phyloP scores from a whole-genome alignment of 1,140 invertebrate genomes.

The Maniola jurtina region DNA sequence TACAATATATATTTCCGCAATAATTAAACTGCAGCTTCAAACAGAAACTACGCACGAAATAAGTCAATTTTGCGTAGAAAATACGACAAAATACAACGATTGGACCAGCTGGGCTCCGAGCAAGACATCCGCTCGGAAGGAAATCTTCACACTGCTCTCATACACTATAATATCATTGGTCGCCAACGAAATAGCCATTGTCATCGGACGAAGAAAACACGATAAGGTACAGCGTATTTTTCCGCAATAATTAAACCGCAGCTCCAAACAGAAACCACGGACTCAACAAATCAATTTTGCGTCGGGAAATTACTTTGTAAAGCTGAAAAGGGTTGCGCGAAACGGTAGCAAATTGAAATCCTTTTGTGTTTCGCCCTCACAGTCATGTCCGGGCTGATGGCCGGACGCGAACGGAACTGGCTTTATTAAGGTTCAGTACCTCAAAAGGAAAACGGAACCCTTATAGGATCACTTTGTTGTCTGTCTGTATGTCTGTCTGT shows the following conservation, averaged over 20 bases:
- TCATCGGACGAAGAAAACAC: conserved; percentile 34
- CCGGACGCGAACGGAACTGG: conserved; percentile 46
- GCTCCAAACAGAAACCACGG: conserved; percentile 66
- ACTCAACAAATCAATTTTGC: conserved; percentile 73
- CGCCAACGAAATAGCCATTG: no score
- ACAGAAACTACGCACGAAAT: conserved; percentile 67
- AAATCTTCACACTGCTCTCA: no score
- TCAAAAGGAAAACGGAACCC: no score
- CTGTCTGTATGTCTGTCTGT: no score
- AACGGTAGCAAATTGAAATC: conserved; percentile 73
- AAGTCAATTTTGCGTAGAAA: conserved; percentile 75
- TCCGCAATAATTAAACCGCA: conserved; percentile 68
- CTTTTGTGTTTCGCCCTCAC: conserved; percentile 67
- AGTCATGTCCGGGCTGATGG: conserved; percentile 55
- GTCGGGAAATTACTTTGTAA: conserved; percentile 71
- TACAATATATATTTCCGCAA: conserved; percentile 49
- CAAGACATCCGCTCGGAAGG: no score
- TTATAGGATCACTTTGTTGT: no score
- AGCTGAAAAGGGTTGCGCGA: conserved; percentile 72
- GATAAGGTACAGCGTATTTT: conserved; percentile 46
- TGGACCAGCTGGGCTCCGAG: no score
- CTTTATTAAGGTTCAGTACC: no score
- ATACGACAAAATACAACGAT: no score
- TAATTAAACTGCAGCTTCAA: conserved; percentile 68
- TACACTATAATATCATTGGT: no score